Evolutionary conservation across 2,797 vertebrate genomes (phyloP).

Genomic region (Hippoglossus hippoglossus): DNA sequence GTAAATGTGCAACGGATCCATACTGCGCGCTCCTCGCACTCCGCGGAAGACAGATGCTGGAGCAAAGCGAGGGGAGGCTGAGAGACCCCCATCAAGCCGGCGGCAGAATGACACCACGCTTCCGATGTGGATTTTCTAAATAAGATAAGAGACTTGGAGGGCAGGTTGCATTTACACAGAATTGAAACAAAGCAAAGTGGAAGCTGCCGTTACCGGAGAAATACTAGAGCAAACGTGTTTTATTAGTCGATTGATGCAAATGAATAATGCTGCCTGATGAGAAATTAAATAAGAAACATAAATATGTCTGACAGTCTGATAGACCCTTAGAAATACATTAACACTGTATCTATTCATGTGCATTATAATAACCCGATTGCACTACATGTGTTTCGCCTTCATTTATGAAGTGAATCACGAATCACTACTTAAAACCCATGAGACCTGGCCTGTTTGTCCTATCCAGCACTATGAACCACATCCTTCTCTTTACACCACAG

Average conservation of each 20-base stretch:
- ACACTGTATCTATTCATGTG: not conserved
- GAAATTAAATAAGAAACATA: too few relatives aligned
- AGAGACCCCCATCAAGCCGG: not conserved
- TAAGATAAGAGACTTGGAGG: not conserved
- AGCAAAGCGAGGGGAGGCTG: slow-evolving; percentile 18
- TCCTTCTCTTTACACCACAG: too few relatives aligned
- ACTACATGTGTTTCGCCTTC: too few relatives aligned
- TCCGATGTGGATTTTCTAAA: slow-evolving; percentile 51
- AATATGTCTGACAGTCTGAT: not conserved
- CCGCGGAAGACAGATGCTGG: slow-evolving; percentile 69
- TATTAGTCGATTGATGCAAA: too few relatives aligned
- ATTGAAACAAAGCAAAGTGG: not conserved
- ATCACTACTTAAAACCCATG: not conserved
- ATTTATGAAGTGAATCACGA: too few relatives aligned
- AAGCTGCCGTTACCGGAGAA: too few relatives aligned
- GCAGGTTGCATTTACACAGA: not conserved
- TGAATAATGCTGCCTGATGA: too few relatives aligned
- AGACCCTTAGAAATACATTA: too few relatives aligned
- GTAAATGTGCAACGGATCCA: slow-evolving; percentile 75
- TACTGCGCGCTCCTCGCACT: slow-evolving; percentile 64
- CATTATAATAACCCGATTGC: not conserved
- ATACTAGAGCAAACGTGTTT: too few relatives aligned
- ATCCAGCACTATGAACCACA: not conserved
- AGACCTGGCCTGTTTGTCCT: not conserved
- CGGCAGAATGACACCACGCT: accelerated